Base-by-base conservation (phyloP, 2,888 invertebrate genomes). In the Ochropleura plecta region DNA sequence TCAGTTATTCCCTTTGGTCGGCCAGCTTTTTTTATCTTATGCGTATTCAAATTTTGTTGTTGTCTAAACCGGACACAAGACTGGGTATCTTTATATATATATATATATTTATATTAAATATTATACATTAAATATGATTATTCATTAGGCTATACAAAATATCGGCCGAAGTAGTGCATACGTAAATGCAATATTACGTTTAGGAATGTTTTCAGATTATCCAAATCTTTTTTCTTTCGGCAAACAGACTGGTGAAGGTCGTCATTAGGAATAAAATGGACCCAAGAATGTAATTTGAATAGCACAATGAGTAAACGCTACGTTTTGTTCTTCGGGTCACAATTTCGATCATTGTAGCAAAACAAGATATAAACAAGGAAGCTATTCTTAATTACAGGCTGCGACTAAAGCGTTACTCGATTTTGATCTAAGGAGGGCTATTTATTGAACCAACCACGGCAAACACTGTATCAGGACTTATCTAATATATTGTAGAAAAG, bases 401-500 rank as follows among this genome's bases (percentile, higher is more conserved):
- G 20, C 12, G 20, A 12, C 14, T 20, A 20, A 12, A 55, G 55
- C 20, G 14, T 55, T 12, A 14, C 20, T 30, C 55, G 55, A 30
- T 20, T 30, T 57, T 14, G 55, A 57, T 57, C 30, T 14, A 14
- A 6, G n/a, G 10, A n/a, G 5, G 53, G n/a, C n/a, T 53, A 51
- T 51, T 53, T n/a, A 53, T n/a, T 51, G n/a, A 60, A 4, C 42
- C 8, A 44, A 30, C 40, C 10, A 40, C 14, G 30, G 57, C 57
- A 30, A 42, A 48, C 3, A 16, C 4, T 6, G 40, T 60, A 30
- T 60, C n/a, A 51, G 40, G 16, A 8, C 16, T 53, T 72, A 30
- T 20, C 18, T 48, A 69, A 49, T 69, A 6, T 14, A 63, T 55
- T 9, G 40, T 57, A n/a, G 18, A 78, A 78, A 71, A 30, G 14